phyloP scores from a whole-genome alignment of 2,113 vertebrate species.

The Ammodytes dubius region DNA sequence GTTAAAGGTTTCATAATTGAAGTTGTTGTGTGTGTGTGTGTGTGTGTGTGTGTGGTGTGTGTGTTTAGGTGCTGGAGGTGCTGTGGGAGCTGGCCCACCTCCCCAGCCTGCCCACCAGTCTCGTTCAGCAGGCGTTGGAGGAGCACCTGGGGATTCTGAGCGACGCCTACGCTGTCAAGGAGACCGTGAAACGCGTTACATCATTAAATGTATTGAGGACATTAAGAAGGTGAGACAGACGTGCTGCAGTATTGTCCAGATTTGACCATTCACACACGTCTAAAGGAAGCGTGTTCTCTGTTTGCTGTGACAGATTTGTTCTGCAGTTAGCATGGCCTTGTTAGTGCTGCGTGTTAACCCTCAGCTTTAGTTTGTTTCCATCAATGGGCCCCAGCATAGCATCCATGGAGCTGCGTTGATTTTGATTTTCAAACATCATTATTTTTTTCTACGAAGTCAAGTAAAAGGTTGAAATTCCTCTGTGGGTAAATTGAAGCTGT shows the following conservation, averaged over 20 bases:
- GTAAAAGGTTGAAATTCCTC: background rate
- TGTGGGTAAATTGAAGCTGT: background rate
- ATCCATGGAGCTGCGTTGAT: background rate
- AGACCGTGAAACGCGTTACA: constrained; percentile 95
- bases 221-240: constrained; percentile 92
- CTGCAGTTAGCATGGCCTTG: constrained; percentile 30
- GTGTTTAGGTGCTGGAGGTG: constrained; percentile 93
- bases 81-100: constrained; percentile 98
- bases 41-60: background rate
- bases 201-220: constrained; percentile 99
- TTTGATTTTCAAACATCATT: background rate
- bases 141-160: constrained; percentile 98
- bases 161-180: constrained; percentile 98
- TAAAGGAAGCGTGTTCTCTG: constrained; percentile 3
- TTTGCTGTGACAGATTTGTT: constrained; percentile 28
- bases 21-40: constrained; percentile 3
- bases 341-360: background rate
- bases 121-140: constrained; percentile 97
- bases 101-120: constrained; percentile 91
- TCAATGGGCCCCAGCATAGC: background rate
- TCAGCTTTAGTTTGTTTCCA: background rate
- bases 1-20: background rate
- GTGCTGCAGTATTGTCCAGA: background rate
- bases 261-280: background rate
- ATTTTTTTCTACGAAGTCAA: background rate